A percentile compares a stretch with the other conserved stretches of the same genome.
phyloP scores from a whole-genome alignment of 2,797 vertebrate genomes.

The Peromyscus melanophrys region DNA sequence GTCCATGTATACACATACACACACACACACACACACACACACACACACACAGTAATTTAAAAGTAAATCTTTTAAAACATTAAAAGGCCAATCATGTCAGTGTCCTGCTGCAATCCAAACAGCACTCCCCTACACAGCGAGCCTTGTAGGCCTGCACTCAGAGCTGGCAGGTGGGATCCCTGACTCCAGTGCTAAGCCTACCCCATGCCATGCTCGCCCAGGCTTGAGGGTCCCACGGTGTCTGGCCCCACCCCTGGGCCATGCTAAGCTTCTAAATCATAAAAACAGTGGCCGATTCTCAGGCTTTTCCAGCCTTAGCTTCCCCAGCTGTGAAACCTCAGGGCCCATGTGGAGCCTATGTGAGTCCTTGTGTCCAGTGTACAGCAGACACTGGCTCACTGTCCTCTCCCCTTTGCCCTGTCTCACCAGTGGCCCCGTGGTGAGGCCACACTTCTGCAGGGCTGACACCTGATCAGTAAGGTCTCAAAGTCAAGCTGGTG shows the following conservation, averaged over 20 bases:
- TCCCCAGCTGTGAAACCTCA: not conserved
- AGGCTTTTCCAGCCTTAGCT: not conserved
- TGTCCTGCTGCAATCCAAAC: not conserved
- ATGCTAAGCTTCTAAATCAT: no score
- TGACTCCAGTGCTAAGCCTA: not conserved
- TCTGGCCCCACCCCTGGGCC: not conserved
- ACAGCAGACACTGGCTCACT: not conserved
- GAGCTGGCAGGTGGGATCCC: not conserved
- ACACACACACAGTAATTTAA: not conserved
- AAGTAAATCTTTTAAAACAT: not conserved
- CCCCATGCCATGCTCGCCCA: no score
- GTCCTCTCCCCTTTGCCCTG: not conserved
- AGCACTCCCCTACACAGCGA: not conserved
- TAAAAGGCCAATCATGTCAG: not conserved
- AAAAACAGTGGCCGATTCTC: no score
- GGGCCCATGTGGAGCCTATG: no score
- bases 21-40: not conserved
- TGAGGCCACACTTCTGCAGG: not conserved
- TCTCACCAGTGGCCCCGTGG: not conserved
- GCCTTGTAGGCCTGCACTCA: not conserved
- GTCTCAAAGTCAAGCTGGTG: not conserved
- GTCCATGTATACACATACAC: accelerated
- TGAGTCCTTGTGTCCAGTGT: not conserved
- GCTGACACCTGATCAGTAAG: not conserved
- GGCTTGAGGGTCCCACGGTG: no score